phyloP scores from a whole-genome alignment of 2,113 vertebrate species.

The Taxidea taxus region DNA sequence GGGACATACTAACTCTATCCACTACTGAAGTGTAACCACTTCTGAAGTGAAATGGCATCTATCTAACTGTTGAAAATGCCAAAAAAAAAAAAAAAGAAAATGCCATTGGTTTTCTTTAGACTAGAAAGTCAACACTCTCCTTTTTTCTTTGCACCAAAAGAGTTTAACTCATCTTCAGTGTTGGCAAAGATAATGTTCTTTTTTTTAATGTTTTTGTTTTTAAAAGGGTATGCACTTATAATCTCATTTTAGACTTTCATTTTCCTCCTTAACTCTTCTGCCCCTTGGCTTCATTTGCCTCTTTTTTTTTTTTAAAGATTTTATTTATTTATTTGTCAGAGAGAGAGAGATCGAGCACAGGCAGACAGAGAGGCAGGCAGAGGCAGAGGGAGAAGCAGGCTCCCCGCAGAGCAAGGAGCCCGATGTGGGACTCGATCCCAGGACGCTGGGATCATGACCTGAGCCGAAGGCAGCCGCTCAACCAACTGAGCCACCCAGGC shows the following conservation, averaged over 20 bases:
- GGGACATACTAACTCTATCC: background rate
- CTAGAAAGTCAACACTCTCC: constrained; percentile 1
- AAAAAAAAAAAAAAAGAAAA: constrained; percentile 66
- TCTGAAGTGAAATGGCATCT: constrained; percentile 40
- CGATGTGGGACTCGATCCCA: too few species aligned
- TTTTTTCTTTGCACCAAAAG: constrained; percentile 45
- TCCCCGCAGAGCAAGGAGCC: too few species aligned
- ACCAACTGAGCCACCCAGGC: too few species aligned
- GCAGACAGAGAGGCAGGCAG: too few species aligned
- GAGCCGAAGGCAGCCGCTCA: too few species aligned
- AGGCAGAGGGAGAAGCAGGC: too few species aligned
- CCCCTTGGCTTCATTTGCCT: constrained; percentile 35
- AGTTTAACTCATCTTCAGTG: constrained; percentile 41
- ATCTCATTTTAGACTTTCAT: constrained; percentile 58
- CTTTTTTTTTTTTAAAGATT: too few species aligned
- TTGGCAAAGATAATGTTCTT: constrained; percentile 54
- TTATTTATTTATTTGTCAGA: too few species aligned
- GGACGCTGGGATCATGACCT: too few species aligned
- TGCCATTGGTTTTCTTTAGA: constrained; percentile 37
- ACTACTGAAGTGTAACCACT: background rate
- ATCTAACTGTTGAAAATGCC: constrained; percentile 30
- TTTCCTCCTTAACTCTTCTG: constrained; percentile 45
- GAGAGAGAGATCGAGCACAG: too few species aligned
- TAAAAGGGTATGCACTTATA: constrained; percentile 39
- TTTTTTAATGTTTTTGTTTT: too few species aligned